These are phyloP conservation scores for Ptychadena robeensis DNA, from an alignment of 2,797 vertebrate species.

Conservation along the genomic window DNA sequence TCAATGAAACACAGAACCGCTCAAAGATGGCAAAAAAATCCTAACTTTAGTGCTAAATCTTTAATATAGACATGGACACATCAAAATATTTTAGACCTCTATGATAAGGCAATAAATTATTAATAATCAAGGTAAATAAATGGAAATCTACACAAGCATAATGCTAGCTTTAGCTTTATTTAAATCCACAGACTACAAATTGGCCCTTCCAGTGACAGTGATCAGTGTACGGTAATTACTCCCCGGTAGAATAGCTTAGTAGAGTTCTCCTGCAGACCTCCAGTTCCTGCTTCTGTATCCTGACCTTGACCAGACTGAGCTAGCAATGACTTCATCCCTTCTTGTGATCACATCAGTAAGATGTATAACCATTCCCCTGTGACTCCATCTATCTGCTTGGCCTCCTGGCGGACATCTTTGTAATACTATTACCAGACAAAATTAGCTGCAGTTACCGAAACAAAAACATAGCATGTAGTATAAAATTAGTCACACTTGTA, in stretches of 20 bases:
- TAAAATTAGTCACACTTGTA: neutral
- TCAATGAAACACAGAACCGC: too few relatives aligned
- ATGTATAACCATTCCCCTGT: neutral
- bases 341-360: slow-evolving; percentile 22
- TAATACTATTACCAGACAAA: neutral
- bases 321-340: slow-evolving; percentile 26
- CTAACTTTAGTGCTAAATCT: too few relatives aligned
- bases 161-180: neutral
- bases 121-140: neutral
- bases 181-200: neutral
- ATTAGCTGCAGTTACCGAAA: slow-evolving; percentile 1
- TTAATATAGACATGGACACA: too few relatives aligned
- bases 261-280: neutral
- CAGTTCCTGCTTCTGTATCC: slow-evolving; percentile 10
- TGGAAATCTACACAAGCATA: neutral
- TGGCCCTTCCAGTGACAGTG: neutral
- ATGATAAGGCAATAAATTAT: too few relatives aligned
- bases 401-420: neutral
- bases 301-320: slow-evolving; percentile 14
- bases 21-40: too few relatives aligned
- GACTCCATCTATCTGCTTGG: neutral
- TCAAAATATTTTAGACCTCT: too few relatives aligned
- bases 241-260: neutral
- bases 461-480: neutral
- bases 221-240: neutral